A percentile compares a stretch with the other conserved stretches of the same genome.
Conservation (phyloP, 1,140 invertebrate genomes). For the Maniola jurtina region DNA sequence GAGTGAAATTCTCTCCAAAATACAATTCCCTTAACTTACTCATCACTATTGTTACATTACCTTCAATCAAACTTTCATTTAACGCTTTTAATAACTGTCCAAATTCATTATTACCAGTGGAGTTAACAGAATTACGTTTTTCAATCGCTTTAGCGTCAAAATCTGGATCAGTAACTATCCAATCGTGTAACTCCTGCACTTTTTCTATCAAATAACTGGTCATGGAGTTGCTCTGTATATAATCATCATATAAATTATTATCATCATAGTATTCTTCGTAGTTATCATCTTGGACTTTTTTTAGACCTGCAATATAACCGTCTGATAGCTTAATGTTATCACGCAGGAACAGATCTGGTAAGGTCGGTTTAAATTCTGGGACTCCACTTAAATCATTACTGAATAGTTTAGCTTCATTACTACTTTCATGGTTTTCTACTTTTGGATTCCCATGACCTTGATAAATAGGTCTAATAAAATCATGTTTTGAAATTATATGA, state of each 20-base stretch:
- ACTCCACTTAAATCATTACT: constrained; percentile 12
- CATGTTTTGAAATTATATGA: not conserved
- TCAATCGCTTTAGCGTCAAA: constrained; percentile 40
- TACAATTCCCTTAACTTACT: constrained; percentile 76
- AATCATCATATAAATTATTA: constrained; percentile 67
- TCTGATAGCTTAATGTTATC: constrained; percentile 43
- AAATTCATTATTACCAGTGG: constrained; percentile 45
- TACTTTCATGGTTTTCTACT: not conserved
- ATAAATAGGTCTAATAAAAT: not conserved
- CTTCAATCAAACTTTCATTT: constrained; percentile 74
- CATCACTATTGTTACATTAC: constrained; percentile 71
- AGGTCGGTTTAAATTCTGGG: constrained; percentile 59
- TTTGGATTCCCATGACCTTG: too few relatives aligned
- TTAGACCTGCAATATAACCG: constrained; percentile 40
- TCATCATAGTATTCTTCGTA: constrained; percentile 68
- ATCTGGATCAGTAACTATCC: constrained; percentile 68
- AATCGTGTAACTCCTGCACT: constrained; percentile 76
- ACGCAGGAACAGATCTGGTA: constrained; percentile 46
- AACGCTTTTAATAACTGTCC: constrained; percentile 57
- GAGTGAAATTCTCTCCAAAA: constrained; percentile 60
- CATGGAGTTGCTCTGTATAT: constrained; percentile 69
- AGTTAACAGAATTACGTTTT: constrained; percentile 20
- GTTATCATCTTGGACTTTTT: constrained; percentile 36
- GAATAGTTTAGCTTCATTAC: not conserved
- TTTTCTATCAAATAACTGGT: constrained; percentile 72